Percentiles rank a stretch among this genome's conserved stretches.
These are phyloP conservation scores for Drosophila rubida DNA, from an alignment of 2,888 invertebrate species.

Conservation along the genomic window DNA sequence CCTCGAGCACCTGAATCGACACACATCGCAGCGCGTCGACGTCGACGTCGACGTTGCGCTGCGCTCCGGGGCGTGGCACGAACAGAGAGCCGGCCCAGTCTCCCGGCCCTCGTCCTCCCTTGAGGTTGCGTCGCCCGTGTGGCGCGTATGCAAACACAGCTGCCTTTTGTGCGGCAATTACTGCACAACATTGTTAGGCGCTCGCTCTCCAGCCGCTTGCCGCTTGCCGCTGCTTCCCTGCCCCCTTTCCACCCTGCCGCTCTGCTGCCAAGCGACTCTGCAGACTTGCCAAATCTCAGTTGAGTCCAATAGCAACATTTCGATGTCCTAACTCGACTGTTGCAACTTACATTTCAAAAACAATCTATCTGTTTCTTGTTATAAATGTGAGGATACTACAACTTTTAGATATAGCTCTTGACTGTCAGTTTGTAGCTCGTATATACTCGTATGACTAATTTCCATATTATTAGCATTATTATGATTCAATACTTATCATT, in stretches of 20 bases:
- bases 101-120: no score
- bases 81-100: neutral
- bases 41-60: no score
- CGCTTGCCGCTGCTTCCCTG: neutral
- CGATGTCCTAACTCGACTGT: no score
- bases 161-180: slow-evolving; percentile 67
- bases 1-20: slow-evolving; percentile 64
- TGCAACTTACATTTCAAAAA: no score
- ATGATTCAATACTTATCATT: no score
- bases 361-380: no score
- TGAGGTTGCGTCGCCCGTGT: slow-evolving; percentile 14
- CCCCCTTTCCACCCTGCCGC: neutral
- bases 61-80: slow-evolving; percentile 52
- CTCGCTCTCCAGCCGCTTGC: slow-evolving; percentile 20
- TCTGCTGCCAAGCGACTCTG: neutral
- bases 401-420: no score
- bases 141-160: slow-evolving; percentile 70
- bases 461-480: no score
- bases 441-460: no score
- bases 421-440: no score
- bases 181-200: slow-evolving; percentile 57
- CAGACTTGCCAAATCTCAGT: neutral
- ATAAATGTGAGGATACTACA: no score
- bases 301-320: no score
- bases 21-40: slow-evolving; percentile 37